Evolutionary conservation across 2,888 invertebrate genomes (phyloP).

Genomic region (Ceramica pisi): DNA sequence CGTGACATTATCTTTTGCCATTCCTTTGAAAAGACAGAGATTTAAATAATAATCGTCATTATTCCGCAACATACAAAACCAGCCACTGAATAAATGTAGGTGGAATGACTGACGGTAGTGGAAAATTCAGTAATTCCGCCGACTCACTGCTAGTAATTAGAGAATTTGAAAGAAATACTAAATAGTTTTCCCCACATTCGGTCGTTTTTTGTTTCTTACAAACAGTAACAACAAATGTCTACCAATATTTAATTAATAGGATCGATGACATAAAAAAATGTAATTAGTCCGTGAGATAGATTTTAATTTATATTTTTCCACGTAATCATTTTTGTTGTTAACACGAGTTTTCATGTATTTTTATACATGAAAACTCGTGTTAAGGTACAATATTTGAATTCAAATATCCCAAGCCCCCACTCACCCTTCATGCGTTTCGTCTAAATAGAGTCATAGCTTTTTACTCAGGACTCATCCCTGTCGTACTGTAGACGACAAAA

Average conservation of each 20-base stretch:
- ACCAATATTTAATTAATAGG: constrained; percentile 35
- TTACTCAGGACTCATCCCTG: no score
- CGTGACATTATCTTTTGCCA: no score
- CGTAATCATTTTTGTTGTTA: no score
- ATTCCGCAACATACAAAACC: no score
- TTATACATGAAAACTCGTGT: no score
- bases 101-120: not conserved
- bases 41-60: not conserved
- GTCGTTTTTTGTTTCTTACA: constrained; percentile 58
- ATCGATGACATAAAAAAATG: not conserved
- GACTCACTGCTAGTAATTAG: constrained; percentile 27
- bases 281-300: no score
- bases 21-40: not conserved
- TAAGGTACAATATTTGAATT: no score
- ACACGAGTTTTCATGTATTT: no score
- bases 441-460: not conserved
- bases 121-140: constrained; percentile 7
- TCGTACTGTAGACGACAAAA: no score
- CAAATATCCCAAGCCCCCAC: no score
- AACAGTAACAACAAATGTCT: constrained; percentile 21
- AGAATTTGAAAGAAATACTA: constrained; percentile 21
- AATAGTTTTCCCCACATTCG: constrained; percentile 2
- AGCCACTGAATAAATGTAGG: not conserved
- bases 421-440: no score
- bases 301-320: no score